A percentile compares a stretch with the other conserved stretches of the same genome.
phyloP scores from a whole-genome alignment of 2,113 vertebrate genomes.

The Chascanopsetta lugubris region DNA sequence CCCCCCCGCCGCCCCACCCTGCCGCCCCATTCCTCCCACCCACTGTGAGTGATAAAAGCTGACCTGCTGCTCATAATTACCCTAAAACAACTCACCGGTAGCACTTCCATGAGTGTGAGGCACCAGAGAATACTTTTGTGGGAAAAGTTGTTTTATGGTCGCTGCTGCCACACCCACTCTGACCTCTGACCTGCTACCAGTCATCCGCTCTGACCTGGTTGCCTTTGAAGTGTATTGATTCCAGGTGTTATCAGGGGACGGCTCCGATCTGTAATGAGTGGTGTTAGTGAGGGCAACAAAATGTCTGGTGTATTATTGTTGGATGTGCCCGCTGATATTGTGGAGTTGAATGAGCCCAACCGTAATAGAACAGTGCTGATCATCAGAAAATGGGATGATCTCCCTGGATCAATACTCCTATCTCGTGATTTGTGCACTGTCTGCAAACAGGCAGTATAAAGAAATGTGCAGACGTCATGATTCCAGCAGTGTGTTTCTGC shows the following conservation, averaged over 20 bases:
- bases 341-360: not conserved
- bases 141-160: conserved; percentile 30
- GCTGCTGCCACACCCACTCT: conserved; percentile 17
- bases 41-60: not conserved
- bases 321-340: no score
- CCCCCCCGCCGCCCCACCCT: not conserved
- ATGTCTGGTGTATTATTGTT: not conserved
- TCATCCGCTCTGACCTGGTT: not conserved
- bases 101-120: not conserved
- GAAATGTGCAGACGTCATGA: no score
- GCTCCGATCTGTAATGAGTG: not conserved
- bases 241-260: conserved; percentile 61
- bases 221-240: conserved; percentile 24
- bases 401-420: not conserved
- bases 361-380: no score
- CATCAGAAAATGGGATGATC: not conserved
- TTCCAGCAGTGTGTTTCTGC: no score
- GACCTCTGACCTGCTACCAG: conserved; percentile 14
- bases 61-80: not conserved
- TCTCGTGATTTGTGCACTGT: no score
- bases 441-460: no score
- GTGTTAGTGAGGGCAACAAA: not conserved
- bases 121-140: conserved; percentile 6
- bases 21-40: not conserved
- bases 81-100: not conserved